These are phyloP conservation scores for Zoanthus sociatus DNA, from an alignment of 92 coral and sea anemone species.

Conservation along the genomic window DNA sequence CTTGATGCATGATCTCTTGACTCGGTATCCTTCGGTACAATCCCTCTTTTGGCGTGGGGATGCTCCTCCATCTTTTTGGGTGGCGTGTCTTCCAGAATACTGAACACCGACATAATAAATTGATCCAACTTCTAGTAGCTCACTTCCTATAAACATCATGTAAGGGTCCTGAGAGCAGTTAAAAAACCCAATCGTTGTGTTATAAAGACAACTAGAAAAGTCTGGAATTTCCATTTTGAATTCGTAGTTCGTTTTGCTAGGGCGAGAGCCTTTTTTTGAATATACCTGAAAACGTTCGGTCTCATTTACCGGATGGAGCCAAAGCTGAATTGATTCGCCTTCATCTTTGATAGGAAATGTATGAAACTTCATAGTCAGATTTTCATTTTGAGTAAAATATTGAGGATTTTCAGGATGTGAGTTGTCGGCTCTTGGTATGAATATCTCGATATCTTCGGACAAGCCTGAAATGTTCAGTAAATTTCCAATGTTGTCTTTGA, in stretches of 20 bases:
- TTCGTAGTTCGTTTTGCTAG: slow-evolving; percentile 55
- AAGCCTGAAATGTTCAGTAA: slow-evolving; percentile 63
- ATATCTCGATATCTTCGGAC: slow-evolving; percentile 70
- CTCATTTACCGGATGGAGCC: slow-evolving; percentile 58
- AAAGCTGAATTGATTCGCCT: slow-evolving; percentile 66
- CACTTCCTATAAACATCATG: slow-evolving; percentile 19
- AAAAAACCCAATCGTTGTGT: neutral
- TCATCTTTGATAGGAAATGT: slow-evolving; percentile 44
- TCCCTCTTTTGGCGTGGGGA: slow-evolving; percentile 18
- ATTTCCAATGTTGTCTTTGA: slow-evolving; percentile 37
- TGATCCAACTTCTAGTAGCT: slow-evolving; percentile 8
- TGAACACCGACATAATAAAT: slow-evolving; percentile 16
- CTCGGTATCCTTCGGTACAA: slow-evolving; percentile 54
- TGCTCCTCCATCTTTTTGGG: neutral
- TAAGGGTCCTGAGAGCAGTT: slow-evolving; percentile 43
- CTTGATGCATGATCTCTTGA: slow-evolving; percentile 77
- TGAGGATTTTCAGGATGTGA: slow-evolving; percentile 21
- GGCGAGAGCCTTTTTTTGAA: slow-evolving; percentile 60
- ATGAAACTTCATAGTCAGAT: slow-evolving; percentile 76
- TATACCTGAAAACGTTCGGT: slow-evolving; percentile 59
- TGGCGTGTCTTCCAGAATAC: slow-evolving; percentile 4
- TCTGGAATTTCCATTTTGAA: slow-evolving; percentile 14
- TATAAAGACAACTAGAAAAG: slow-evolving; percentile 30
- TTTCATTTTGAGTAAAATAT: slow-evolving; percentile 63
- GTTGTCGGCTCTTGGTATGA: slow-evolving; percentile 51